These are phyloP conservation scores for Drusus annulatus DNA, from an alignment of 1,140 invertebrate genomes.

Conservation along the genomic window DNA sequence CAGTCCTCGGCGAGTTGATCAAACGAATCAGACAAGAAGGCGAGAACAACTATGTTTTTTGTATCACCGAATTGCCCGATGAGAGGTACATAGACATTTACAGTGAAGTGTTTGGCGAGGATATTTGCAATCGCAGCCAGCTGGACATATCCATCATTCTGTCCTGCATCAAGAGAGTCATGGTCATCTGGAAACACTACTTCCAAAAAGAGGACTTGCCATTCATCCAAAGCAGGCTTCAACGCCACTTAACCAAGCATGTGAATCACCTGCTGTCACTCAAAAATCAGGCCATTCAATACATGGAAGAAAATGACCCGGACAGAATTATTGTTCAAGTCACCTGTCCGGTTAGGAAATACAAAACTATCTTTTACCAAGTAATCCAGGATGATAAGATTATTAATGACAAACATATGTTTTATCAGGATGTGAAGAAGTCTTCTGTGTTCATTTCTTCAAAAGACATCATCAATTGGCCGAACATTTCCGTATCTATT, in stretches of 20 bases:
- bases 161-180: background rate
- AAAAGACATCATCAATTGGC: slow-evolving; percentile 16
- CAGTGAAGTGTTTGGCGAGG: background rate
- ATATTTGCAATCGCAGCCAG: background rate
- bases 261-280: background rate
- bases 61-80: too few relatives aligned
- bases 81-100: background rate
- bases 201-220: background rate
- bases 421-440: background rate
- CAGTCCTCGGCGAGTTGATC: too few relatives aligned
- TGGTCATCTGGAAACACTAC: background rate
- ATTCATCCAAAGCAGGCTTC: background rate
- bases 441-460: background rate
- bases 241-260: background rate
- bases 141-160: background rate
- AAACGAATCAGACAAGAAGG: too few relatives aligned
- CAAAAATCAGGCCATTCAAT: background rate
- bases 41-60: too few relatives aligned
- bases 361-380: slow-evolving; percentile 6
- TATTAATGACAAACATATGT: background rate
- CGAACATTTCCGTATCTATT: background rate
- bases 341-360: background rate
- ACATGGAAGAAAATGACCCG: background rate
- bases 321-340: background rate
- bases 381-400: background rate